Evolutionary conservation across 2,113 vertebrate genomes (phyloP).

Genomic region (Bothrops jararaca): DNA sequence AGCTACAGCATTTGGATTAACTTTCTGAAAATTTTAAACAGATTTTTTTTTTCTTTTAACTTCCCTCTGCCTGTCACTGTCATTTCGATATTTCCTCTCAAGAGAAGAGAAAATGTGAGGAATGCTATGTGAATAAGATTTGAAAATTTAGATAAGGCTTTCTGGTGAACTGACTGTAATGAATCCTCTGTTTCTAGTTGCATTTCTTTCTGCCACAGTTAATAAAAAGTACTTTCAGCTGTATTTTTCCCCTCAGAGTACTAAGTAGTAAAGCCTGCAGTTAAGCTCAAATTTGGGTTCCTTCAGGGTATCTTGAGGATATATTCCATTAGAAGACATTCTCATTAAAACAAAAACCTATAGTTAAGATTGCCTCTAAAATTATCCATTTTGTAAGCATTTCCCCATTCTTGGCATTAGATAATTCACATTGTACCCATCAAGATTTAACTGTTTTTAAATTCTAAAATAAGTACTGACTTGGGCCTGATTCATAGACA

Average conservation of each 20-base stretch:
- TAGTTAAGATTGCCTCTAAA: slow-evolving; percentile 12
- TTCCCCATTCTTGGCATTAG: slow-evolving; percentile 11
- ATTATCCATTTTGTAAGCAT: slow-evolving; percentile 19
- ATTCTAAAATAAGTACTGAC: neutral
- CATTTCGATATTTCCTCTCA: neutral
- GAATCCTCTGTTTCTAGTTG: slow-evolving; percentile 23
- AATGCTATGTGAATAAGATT: slow-evolving; percentile 6
- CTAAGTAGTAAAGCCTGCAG: slow-evolving; percentile 31
- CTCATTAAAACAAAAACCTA: slow-evolving; percentile 47
- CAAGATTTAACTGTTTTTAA: neutral
- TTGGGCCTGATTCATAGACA: neutral
- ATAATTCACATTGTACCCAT: neutral
- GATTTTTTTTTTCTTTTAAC: slow-evolving; percentile 23
- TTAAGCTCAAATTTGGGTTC: slow-evolving; percentile 39
- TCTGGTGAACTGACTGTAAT: slow-evolving; percentile 27
- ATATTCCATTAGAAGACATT: slow-evolving; percentile 34
- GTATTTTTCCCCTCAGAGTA: slow-evolving; percentile 36
- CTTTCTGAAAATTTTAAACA: slow-evolving; percentile 5
- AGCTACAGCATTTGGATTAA: neutral
- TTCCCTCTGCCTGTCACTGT: neutral
- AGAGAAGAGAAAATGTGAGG: neutral
- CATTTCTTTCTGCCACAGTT: slow-evolving; percentile 16
- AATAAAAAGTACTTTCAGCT: slow-evolving; percentile 41
- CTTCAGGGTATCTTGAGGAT: slow-evolving; percentile 37
- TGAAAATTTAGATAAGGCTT: neutral